Conservation (phyloP, 1,140 invertebrate species). For the Ceratina calcarata region DNA sequence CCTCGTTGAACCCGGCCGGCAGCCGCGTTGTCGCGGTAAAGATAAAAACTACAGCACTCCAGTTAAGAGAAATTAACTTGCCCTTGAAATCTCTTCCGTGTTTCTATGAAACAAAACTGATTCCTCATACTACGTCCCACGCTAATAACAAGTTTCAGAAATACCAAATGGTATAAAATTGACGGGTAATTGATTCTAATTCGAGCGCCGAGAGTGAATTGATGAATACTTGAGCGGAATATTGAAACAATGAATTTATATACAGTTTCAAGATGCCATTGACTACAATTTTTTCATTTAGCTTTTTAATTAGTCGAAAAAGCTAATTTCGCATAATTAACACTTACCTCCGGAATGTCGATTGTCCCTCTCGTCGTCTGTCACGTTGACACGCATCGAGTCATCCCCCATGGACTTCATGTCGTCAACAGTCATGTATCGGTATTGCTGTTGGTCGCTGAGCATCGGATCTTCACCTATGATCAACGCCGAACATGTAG, state of each 20-base stretch:
- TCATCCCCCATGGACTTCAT: constrained; percentile 91
- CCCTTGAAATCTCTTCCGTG: constrained; percentile 24
- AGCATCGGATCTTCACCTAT: constrained; percentile 89
- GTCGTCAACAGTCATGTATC: constrained; percentile 92
- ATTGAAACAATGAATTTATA: too few relatives aligned
- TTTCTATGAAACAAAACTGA: constrained; percentile 3
- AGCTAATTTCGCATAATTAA: too few relatives aligned
- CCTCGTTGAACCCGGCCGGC: constrained; percentile 13
- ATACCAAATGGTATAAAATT: too few relatives aligned
- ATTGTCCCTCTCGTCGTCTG: constrained; percentile 84
- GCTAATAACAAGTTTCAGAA: too few relatives aligned
- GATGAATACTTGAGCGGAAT: too few relatives aligned
- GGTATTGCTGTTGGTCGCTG: constrained; percentile 91
- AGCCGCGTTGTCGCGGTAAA: neutral
- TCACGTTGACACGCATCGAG: constrained; percentile 88
- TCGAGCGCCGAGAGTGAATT: too few relatives aligned
- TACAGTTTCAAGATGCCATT: too few relatives aligned
- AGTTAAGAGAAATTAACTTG: constrained; percentile 2
- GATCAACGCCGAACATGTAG: constrained; percentile 48
- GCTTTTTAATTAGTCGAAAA: too few relatives aligned
- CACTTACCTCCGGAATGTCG: constrained; percentile 78
- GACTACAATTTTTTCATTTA: too few relatives aligned
- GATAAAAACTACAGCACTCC: constrained; percentile 6
- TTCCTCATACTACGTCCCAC: neutral
- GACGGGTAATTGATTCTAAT: too few relatives aligned